Conservation (phyloP, 92 coral and sea anemone species). For the Actinernus sp. region DNA sequence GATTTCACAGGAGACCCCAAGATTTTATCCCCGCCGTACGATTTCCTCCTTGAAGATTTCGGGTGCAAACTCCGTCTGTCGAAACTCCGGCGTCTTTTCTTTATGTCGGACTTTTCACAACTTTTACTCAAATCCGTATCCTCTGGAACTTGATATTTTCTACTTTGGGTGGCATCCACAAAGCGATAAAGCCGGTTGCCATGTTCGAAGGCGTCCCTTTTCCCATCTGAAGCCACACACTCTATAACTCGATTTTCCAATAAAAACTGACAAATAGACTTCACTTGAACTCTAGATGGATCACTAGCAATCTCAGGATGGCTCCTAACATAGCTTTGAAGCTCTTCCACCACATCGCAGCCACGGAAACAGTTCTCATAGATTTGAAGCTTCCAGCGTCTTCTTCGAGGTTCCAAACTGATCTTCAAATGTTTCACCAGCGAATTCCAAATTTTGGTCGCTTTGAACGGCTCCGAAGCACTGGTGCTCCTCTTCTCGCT, state of each 20-base stretch:
- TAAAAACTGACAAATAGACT: conserved; percentile 88
- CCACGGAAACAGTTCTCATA: conserved; percentile 95
- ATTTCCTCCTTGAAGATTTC: conserved; percentile 38
- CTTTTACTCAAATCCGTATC: conserved; percentile 10
- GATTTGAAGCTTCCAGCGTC: conserved; percentile 92
- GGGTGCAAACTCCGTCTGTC: conserved; percentile 31
- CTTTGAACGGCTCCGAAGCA: conserved; percentile 81
- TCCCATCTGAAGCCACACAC: conserved; percentile 44
- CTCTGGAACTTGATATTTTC: conserved; percentile 8
- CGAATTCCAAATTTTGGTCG: conserved; percentile 97
- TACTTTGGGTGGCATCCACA: conserved; percentile 19
- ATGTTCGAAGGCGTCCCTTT: conserved; percentile 55
- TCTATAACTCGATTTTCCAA: conserved; percentile 86
- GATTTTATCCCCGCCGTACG: conserved; percentile 14
- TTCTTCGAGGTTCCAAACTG: conserved; percentile 76
- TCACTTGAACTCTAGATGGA: conserved; percentile 83
- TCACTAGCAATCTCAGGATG: conserved; percentile 89
- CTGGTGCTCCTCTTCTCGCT: conserved; percentile 1
- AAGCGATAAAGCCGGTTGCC: conserved; percentile 70
- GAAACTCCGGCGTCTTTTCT: conserved; percentile 33
- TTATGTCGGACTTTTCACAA: conserved; percentile 19
- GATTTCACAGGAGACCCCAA: not conserved
- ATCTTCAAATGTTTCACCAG: conserved; percentile 79
- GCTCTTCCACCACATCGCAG: conserved; percentile 79
- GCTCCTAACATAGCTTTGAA: conserved; percentile 69